phyloP scores from a whole-genome alignment of 2,888 invertebrate genomes.

The Oasisia sp. region DNA sequence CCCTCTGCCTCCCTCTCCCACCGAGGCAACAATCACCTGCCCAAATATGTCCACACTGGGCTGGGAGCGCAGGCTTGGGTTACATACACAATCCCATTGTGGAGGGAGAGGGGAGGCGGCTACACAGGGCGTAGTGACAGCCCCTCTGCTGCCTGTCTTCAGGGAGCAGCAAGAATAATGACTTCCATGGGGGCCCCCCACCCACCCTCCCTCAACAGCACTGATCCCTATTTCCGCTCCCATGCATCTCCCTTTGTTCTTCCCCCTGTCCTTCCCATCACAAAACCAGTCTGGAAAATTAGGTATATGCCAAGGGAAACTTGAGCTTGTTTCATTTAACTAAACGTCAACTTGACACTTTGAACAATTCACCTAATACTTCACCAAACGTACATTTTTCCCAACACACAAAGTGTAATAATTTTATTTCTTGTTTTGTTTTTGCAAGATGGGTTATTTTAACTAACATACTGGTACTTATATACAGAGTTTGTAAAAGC shows the following conservation, averaged over 20 bases:
- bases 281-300: neutral
- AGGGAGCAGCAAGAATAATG: neutral
- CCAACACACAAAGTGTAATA: neutral
- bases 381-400: no score
- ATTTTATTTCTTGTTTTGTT: no score
- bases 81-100: slow-evolving; percentile 17
- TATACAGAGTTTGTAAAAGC: no score
- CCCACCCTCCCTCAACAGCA: neutral
- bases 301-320: neutral
- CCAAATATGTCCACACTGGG: slow-evolving; percentile 6
- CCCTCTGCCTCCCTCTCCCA: neutral
- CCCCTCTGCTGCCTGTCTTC: neutral
- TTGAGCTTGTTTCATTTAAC: slow-evolving; percentile 30
- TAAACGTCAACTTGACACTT: neutral
- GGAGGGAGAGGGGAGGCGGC: neutral
- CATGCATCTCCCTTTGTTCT: neutral
- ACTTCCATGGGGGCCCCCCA: neutral
- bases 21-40: neutral
- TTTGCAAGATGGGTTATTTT: no score
- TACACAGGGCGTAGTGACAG: neutral
- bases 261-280: neutral
- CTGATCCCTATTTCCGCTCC: neutral
- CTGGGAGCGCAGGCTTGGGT: neutral
- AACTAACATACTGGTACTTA: no score
- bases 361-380: no score